These are phyloP conservation scores for Neoniphon sammara DNA, from an alignment of 2,797 vertebrate species.

Conservation along the genomic window DNA sequence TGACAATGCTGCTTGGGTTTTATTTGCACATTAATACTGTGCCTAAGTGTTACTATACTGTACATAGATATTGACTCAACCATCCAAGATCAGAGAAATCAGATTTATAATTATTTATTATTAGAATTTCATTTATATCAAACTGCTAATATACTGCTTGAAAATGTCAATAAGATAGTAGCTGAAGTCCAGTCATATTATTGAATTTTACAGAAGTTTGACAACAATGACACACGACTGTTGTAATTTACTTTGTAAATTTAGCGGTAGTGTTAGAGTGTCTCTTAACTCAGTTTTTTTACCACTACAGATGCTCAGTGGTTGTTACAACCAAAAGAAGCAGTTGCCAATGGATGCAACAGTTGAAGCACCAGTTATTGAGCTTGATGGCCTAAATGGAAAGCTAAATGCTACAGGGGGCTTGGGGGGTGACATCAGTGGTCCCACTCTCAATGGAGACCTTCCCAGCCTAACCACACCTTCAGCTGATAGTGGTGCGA, in stretches of 20 bases:
- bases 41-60: no score
- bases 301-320: slow-evolving; percentile 59
- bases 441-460: slow-evolving; percentile 71
- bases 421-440: slow-evolving; percentile 56
- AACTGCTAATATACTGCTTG: background rate
- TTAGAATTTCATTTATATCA: background rate
- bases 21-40: no score
- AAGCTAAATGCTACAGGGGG: slow-evolving; percentile 53
- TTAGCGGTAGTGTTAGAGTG: background rate
- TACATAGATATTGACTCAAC: background rate
- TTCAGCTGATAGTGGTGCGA: slow-evolving; percentile 41
- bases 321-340: slow-evolving; percentile 44
- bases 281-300: slow-evolving; percentile 24
- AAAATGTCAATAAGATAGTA: background rate
- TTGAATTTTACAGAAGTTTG: background rate
- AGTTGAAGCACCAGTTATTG: slow-evolving; percentile 53
- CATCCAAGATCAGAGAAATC: background rate
- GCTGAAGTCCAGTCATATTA: background rate
- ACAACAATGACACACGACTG: background rate
- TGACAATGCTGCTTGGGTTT: no score
- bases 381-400: slow-evolving; percentile 61
- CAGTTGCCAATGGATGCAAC: slow-evolving; percentile 61
- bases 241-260: background rate
- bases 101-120: background rate
- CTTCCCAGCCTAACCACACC: slow-evolving; percentile 56